Evolutionary conservation across 1,140 invertebrate species (phyloP).

Genomic region (Xylocopa sonorina): DNA sequence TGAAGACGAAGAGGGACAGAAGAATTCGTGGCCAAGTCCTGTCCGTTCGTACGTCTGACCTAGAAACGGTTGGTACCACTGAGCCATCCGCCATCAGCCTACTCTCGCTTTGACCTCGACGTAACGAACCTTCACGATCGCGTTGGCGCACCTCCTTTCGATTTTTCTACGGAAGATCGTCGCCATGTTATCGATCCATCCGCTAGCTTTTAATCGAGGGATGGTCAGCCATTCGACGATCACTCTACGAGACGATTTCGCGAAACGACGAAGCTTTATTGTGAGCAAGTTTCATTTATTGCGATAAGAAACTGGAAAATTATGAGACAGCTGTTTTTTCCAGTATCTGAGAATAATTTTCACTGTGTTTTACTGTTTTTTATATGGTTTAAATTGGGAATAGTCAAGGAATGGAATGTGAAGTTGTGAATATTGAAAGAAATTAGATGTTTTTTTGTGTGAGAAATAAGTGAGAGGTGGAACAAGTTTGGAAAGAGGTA

Average conservation of each 20-base stretch:
- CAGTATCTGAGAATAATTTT: too few relatives aligned
- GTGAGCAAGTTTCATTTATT: background rate
- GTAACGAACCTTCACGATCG: slow-evolving; percentile 27
- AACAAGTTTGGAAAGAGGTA: background rate
- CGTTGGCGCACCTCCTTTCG: background rate
- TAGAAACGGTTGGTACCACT: slow-evolving; percentile 44
- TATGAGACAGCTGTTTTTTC: too few relatives aligned
- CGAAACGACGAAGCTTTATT: background rate
- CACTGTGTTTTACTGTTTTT: too few relatives aligned
- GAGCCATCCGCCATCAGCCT: slow-evolving; percentile 32
- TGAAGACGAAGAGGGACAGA: background rate
- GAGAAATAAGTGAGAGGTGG: background rate
- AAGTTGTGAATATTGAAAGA: too few relatives aligned
- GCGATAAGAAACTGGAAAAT: background rate
- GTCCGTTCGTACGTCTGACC: slow-evolving; percentile 39
- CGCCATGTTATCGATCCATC: background rate
- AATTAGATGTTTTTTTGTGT: background rate
- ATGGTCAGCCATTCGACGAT: background rate
- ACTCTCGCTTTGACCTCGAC: slow-evolving; percentile 29
- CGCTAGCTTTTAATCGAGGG: background rate
- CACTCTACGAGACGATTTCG: background rate
- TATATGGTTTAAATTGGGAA: too few relatives aligned
- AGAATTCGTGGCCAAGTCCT: slow-evolving; percentile 2
- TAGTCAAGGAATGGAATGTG: too few relatives aligned
- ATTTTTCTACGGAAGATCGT: slow-evolving; percentile 2